phyloP scores from a whole-genome alignment of 1,140 invertebrate species.

The Zaprionus capensis region DNA sequence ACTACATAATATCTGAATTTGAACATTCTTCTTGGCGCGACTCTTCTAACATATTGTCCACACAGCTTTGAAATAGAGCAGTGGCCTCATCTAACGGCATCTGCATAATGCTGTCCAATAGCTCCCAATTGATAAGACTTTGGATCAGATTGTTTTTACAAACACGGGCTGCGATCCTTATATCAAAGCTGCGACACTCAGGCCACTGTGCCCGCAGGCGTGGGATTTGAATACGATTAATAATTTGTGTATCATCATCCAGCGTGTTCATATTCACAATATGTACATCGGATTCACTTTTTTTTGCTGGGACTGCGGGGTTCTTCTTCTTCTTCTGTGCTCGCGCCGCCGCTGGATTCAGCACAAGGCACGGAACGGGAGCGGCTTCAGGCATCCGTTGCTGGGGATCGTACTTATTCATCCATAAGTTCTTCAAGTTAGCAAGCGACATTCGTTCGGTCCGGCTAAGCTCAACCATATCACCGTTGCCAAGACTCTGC shows the following conservation, averaged over 20 bases:
- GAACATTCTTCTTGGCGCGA: background rate
- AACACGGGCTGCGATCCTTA: constrained; percentile 1
- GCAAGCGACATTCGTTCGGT: background rate
- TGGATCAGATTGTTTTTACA: constrained; percentile 25
- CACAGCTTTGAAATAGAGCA: constrained; percentile 5
- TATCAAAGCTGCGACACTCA: constrained; percentile 12
- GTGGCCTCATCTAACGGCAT: background rate
- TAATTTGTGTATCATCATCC: background rate
- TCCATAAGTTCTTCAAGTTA: constrained; percentile 6
- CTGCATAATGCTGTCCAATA: constrained; percentile 35
- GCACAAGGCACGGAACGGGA: background rate
- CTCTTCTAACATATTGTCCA: background rate
- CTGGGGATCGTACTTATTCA: background rate
- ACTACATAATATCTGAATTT: background rate
- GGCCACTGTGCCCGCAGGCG: constrained; percentile 1
- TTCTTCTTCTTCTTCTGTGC: background rate
- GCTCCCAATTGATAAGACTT: constrained; percentile 18
- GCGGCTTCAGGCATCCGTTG: background rate
- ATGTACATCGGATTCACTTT: background rate
- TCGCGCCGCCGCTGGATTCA: background rate
- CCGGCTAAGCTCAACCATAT: background rate
- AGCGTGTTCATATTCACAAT: constrained; percentile 6
- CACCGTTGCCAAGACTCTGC: background rate
- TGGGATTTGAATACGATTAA: constrained; percentile 18
- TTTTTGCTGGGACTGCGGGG: background rate